Base-by-base conservation (phyloP, 2,797 vertebrate genomes). In the Alca torda region DNA sequence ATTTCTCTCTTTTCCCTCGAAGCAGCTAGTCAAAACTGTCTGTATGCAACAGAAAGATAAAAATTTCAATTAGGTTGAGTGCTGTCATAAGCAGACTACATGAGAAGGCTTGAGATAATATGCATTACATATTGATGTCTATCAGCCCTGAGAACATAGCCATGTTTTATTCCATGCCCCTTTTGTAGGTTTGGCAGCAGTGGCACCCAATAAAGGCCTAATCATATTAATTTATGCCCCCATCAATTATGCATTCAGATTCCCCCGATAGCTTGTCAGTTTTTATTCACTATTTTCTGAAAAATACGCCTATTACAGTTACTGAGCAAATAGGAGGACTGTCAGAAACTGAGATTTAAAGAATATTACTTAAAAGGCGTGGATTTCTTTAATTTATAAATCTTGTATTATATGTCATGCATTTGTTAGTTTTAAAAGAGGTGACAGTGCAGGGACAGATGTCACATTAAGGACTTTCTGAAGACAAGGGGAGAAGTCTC, bases 221-320 rank as follows among this genome's bases (percentile, higher is more conserved):
- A 99, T 99, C 98, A 97, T 98, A 98, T 98, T 99, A 99, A 99
- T 99, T 98, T 99, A 99, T 99, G 98, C 98, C 98, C 96, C 96
- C 97, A 99, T 99, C 99, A 99, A 99, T 99, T 99, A 99, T 99
- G 98, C 98, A 99, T 99, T 99, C 98, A 98, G 97, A 98, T 98
- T 98, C 98, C 97, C 97, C 97, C 97, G 98, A 99, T 98, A 98
- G 98, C 98, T 98, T 99, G 98, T 99, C 99, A 99, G 98, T 98
- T 98, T 99, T 98, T 98, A 98, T 99, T 98, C 98, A 98, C 98
- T 98, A 97, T 98, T 98, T 98, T 98, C 98, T 96, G 80, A 98
- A 99, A 98, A 98, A 98, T 98, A 98, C 90, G 97, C 98, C 98
- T 98, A 97, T 98, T 98, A 98, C 90, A 96, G 98, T 98, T 98